Conservation (phyloP, 1,140 invertebrate genomes). For the Pemphigus obesinymphae region DNA sequence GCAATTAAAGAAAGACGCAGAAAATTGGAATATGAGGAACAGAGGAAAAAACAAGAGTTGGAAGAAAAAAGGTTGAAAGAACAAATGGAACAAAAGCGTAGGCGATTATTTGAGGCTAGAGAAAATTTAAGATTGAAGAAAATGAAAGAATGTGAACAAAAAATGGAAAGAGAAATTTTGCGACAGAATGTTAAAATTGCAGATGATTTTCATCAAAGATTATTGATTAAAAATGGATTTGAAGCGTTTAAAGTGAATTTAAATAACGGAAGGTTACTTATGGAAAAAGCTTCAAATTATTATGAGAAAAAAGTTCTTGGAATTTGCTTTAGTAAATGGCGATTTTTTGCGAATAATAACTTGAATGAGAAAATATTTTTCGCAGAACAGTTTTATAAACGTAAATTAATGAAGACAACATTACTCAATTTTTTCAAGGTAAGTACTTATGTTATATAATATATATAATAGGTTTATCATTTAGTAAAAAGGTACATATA, state of each 20-base stretch:
- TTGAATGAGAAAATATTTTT: neutral
- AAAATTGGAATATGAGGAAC: neutral
- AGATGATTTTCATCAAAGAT: neutral
- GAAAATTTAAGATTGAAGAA: slow-evolving; percentile 9
- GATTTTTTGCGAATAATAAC: neutral
- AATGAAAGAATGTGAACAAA: neutral
- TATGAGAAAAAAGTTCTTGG: neutral
- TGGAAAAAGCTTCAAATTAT: neutral
- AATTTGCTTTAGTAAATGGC: slow-evolving; percentile 1
- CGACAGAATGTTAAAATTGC: slow-evolving; percentile 9
- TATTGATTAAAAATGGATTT: neutral
- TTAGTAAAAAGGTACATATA: too few species aligned
- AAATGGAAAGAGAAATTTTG: neutral
- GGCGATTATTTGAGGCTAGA: slow-evolving; percentile 3
- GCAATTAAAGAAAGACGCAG: neutral
- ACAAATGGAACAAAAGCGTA: slow-evolving; percentile 18
- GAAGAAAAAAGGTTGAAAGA: slow-evolving; percentile 16
- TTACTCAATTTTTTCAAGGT: neutral
- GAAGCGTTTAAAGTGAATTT: slow-evolving; percentile 10
- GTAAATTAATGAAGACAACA: neutral
- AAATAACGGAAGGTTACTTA: neutral
- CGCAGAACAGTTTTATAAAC: slow-evolving; percentile 14
- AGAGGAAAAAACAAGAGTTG: neutral
- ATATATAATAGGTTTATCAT: too few species aligned
- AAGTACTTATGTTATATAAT: too few species aligned